Evolutionary conservation across 2,113 vertebrate genomes (phyloP).

Genomic region (Ascaphus truei): DNA sequence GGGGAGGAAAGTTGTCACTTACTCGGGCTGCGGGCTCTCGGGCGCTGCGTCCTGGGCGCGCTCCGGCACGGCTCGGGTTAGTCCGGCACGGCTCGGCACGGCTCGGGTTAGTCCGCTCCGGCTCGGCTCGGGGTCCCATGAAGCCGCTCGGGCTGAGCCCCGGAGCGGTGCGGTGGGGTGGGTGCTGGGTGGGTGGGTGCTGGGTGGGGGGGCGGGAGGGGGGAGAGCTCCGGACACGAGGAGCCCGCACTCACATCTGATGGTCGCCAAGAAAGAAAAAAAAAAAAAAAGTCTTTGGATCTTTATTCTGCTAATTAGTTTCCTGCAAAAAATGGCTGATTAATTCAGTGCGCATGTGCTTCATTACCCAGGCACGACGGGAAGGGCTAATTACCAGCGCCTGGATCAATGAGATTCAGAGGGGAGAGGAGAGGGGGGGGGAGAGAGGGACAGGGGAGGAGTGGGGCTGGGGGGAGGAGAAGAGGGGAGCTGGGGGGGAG

Average conservation of each 20-base stretch:
- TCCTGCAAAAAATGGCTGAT: constrained; percentile 99
- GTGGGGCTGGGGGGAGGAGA: constrained; percentile 64
- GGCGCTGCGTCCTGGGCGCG: constrained; percentile 52
- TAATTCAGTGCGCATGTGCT: constrained; percentile 99
- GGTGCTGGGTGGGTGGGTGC: constrained; percentile 53
- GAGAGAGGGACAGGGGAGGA: constrained; percentile 56
- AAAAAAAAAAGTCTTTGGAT: constrained; percentile 99
- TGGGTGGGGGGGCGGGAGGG: constrained; percentile 80
- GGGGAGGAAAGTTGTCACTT: constrained; percentile 77
- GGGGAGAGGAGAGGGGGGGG: constrained; percentile 72
- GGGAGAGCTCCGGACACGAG: constrained; percentile 45
- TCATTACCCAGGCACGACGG: constrained; percentile 99
- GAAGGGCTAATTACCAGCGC: constrained; percentile 99
- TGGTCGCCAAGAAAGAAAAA: constrained; percentile 93
- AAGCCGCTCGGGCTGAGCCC: constrained; percentile 55
- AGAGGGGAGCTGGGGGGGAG: constrained; percentile 67
- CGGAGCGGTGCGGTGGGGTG: constrained; percentile 48
- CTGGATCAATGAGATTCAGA: constrained; percentile 99
- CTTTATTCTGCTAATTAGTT: constrained; percentile 99
- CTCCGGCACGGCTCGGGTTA: constrained; percentile 48
- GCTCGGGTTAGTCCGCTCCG: constrained; percentile 42
- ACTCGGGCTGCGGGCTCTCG: constrained; percentile 67
- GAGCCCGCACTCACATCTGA: constrained; percentile 81
- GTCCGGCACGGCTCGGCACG: constrained; percentile 53
- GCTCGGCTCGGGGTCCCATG: constrained; percentile 48